Base-by-base conservation (phyloP, 2,888 invertebrate species). In the Drosophila diplacantha region DNA sequence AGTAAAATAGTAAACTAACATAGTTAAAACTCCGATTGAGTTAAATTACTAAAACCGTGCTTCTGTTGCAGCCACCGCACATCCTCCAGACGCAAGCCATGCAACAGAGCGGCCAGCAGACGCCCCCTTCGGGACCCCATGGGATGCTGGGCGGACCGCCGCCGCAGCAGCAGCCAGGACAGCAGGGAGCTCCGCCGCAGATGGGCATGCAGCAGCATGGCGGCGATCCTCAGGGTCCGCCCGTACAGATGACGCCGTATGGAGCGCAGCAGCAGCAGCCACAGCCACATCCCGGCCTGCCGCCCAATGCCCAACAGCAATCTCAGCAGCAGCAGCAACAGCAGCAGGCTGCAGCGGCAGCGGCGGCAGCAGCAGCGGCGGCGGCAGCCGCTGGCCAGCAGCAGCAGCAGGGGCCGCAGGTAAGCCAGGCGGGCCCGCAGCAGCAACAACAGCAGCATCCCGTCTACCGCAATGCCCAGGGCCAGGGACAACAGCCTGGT, bases 61-160 rank as follows among this genome's bases (percentile, higher is more conserved):
- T 29, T 16, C 9, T 8, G 3, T 11, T 79, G 22, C 78, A 92
- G 91, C 91, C 92, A 62, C 92, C 92, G 26, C 91, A 91, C 86
- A 89, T 91, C 60, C 86, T 91, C 73, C 88, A 88, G 59, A 78
- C 86, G 5, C 88, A 88, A 71, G 84, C 83, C 5, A 84, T 85
- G 61, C 85, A 85, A 39, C 87, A 86, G 54, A 86, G 87, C 14
- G 72, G 70, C 18, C 87, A 88, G 22, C 86, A 74, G 31, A 86
- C 88, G 5, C 83, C 74, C 26, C 71, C 61, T 7, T 49, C 55
- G 5, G 67, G 67, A 3, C 85, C 87, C 12, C 89, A 83, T 35
- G 86, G 85, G 1, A 86, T 87, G 81, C 82, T 87, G 69, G 81
- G 80, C 9, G 83, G 84, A 29, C 67, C 87, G 32, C 81, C 85